Evolutionary conservation across 2,797 vertebrate species (phyloP), one percentile per base, ranked within the genome.

Genomic region (Danio choprae): DNA sequence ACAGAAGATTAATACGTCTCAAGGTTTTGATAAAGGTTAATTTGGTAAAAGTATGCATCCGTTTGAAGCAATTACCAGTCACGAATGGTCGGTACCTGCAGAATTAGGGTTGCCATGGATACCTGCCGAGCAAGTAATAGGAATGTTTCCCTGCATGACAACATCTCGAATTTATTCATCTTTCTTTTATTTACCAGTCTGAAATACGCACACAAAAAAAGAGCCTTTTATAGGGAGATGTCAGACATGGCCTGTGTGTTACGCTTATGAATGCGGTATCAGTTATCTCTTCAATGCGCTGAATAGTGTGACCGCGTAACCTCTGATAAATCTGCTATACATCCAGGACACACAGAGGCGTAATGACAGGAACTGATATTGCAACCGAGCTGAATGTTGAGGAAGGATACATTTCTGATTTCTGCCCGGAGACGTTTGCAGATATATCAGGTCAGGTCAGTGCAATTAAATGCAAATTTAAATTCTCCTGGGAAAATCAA

Each of bases 41-140:
- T 93, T 92, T 92, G 84, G 90, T 90, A 89, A 94, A 94, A 92
- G 91, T 91, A 93, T 94, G 92, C 91, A 93, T 91, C 81, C 63
- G 88, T 92, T 93, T 91, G 89, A 93, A 91, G 86, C 90, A 93
- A 94, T 93, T 94, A 93, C 92, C 86, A 89, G 56, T 73, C 44
- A 84, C 79, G 83, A 90, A 90, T 85, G 84, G 83, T 86, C 84
- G 82, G 87, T 85, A 90, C 88, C 88, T 90, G 90, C 88, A 87
- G 85, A 92, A 92, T 89, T 88, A 86, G 78, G 84, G 92, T 94
- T 92, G 86, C 91, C 87, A 93, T 93, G 91, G 93, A 90, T 89
- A 94, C 92, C 69, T 82, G 81, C 46, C n/a, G 84, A 87, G 80
- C 81, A 85, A 87, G 90, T 92, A 90, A 90, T 86, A 43, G 85